Percentiles rank a stretch among this genome's conserved stretches.
These are phyloP conservation scores for Rhegmatorhina hoffmannsi DNA, from an alignment of 2,113 vertebrate genomes.

Conservation along the genomic window DNA sequence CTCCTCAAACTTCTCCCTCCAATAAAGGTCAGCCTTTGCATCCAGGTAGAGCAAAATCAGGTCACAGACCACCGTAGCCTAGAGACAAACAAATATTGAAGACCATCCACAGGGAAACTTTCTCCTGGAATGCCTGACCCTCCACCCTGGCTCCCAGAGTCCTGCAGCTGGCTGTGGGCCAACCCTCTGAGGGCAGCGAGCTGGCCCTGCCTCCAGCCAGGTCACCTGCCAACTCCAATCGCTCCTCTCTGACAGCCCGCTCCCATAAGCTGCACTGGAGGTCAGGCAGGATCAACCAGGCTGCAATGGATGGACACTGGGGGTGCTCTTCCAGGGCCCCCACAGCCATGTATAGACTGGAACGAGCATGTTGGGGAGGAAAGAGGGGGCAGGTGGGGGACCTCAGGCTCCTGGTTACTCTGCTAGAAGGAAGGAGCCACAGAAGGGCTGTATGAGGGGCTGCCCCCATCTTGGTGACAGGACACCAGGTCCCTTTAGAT, in stretches of 20 bases:
- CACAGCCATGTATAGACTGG: not conserved
- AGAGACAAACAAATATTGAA: not conserved
- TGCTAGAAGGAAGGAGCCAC: not conserved
- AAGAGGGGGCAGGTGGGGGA: not conserved
- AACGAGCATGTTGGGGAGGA: not conserved
- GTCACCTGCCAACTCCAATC: not conserved
- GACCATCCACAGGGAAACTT: not conserved
- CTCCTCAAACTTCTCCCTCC: constrained; percentile 78
- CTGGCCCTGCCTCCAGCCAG: not conserved
- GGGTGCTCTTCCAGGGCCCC: too few relatives aligned
- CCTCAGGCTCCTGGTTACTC: not conserved
- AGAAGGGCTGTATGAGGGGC: not conserved
- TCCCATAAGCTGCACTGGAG: not conserved
- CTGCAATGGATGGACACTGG: rapidly evolving
- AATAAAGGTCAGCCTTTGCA: constrained; percentile 71
- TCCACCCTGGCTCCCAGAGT: not conserved
- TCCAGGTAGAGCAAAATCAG: constrained; percentile 78
- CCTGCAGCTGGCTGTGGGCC: not conserved
- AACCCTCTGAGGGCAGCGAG: rapidly evolving
- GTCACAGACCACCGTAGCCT: constrained; percentile 79
- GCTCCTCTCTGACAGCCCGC: not conserved
- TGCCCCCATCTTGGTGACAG: rapidly evolving
- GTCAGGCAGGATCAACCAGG: not conserved
- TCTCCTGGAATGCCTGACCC: not conserved
- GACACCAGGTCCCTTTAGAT: not conserved